These are phyloP conservation scores for Antechinus flavipes DNA, from an alignment of 2,113 vertebrate genomes.

Conservation along the genomic window DNA sequence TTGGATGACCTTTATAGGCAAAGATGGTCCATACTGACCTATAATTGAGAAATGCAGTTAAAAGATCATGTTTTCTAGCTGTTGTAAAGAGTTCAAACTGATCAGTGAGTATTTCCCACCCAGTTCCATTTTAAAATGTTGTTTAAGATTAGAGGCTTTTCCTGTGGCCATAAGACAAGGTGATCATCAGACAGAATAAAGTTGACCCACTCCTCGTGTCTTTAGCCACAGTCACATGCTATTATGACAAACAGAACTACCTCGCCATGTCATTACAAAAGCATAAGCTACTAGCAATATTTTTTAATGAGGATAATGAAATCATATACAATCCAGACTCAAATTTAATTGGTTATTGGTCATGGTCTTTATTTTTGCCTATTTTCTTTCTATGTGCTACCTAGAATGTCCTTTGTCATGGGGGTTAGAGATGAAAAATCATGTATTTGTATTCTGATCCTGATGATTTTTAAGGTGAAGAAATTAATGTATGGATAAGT, in stretches of 20 bases:
- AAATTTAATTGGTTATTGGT: not conserved
- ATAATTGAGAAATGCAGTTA: not conserved
- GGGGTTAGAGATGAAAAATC: not conserved
- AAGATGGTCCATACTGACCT: not conserved
- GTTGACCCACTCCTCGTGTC: not conserved
- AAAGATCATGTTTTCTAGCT: not conserved
- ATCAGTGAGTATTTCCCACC: not conserved
- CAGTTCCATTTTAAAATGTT: not conserved
- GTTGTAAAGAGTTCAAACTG: not conserved
- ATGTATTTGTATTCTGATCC: not conserved
- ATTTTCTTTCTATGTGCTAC: slow-evolving; percentile 6
- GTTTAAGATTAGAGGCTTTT: not conserved
- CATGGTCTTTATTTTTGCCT: not conserved
- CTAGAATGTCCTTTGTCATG: not conserved
- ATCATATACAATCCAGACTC: not conserved
- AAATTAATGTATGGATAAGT: not conserved
- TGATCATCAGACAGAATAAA: not conserved
- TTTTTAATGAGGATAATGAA: not conserved
- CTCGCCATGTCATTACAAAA: not conserved
- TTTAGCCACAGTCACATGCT: not conserved
- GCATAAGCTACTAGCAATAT: not conserved
- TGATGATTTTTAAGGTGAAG: slow-evolving; percentile 37
- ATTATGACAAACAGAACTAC: slow-evolving; percentile 15
- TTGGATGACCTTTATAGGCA: not conserved
- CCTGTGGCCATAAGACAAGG: not conserved